Evolutionary conservation across 2,888 invertebrate species (phyloP).

Genomic region (Caenorhabditis macrosperma): DNA sequence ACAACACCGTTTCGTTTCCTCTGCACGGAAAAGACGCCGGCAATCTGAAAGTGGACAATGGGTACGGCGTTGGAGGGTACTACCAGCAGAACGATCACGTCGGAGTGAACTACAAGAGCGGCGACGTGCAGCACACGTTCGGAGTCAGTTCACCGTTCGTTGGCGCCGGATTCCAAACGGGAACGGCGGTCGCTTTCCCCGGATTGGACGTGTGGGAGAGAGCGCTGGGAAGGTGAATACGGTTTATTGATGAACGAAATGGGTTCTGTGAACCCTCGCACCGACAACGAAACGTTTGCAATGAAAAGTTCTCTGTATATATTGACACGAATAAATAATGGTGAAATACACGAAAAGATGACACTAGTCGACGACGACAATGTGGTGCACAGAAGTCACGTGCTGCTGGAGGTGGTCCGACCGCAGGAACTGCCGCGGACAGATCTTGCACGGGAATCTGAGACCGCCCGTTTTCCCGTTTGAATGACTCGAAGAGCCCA

Average conservation of each 20-base stretch:
- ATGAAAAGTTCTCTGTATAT: conserved; percentile 20
- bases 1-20: conserved; percentile 68
- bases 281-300: background rate
- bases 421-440: conserved; percentile 55
- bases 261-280: background rate
- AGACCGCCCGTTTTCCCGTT: too few species aligned
- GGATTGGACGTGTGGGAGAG: conserved; percentile 66
- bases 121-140: conserved; percentile 66
- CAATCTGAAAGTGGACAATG: conserved; percentile 67
- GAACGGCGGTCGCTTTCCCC: conserved; percentile 67
- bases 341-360: background rate
- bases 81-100: conserved; percentile 71
- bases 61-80: conserved; percentile 70
- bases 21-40: conserved; percentile 61
- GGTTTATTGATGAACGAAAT: background rate
- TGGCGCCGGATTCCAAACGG: conserved; percentile 64
- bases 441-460: conserved; percentile 49
- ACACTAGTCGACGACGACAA: conserved; percentile 50
- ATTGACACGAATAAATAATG: conserved; percentile 7
- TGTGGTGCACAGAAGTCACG: conserved; percentile 44
- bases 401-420: conserved; percentile 68
- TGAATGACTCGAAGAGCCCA: background rate
- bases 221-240: conserved; percentile 48
- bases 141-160: conserved; percentile 69
- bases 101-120: conserved; percentile 65